These are phyloP conservation scores for Fragum sueziense DNA, from an alignment of 2,888 invertebrate genomes.

Conservation along the genomic window DNA sequence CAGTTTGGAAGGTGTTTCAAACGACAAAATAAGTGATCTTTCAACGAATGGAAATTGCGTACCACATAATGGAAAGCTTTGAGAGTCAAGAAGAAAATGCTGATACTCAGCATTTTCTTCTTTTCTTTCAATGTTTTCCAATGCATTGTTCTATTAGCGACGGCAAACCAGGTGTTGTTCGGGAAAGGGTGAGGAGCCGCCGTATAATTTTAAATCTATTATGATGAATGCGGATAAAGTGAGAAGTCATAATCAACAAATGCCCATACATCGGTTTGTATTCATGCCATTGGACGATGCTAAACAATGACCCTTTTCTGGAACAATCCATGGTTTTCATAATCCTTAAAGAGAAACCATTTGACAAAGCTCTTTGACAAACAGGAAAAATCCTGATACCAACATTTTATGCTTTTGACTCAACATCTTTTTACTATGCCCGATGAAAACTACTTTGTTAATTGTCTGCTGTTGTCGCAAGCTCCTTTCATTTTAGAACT, in stretches of 20 bases:
- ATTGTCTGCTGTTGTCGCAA: too few relatives aligned
- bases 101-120: background rate
- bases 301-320: too few relatives aligned
- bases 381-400: too few relatives aligned
- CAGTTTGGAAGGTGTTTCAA: background rate
- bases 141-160: background rate
- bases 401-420: too few relatives aligned
- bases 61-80: background rate
- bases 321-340: too few relatives aligned
- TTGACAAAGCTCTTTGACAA: too few relatives aligned
- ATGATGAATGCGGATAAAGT: conserved; percentile 2
- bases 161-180: too few relatives aligned
- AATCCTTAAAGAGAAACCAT: too few relatives aligned
- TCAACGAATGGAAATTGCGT: background rate
- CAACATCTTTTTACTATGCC: too few relatives aligned
- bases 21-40: background rate
- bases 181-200: too few relatives aligned
- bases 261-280: background rate
- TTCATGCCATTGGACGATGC: background rate
- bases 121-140: background rate
- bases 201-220: conserved; percentile 14
- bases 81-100: background rate
- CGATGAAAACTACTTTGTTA: too few relatives aligned
- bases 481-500: too few relatives aligned
- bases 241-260: background rate